Evolutionary conservation across 2,888 invertebrate genomes (phyloP).

Genomic region (Cheilosia vulpina): DNA sequence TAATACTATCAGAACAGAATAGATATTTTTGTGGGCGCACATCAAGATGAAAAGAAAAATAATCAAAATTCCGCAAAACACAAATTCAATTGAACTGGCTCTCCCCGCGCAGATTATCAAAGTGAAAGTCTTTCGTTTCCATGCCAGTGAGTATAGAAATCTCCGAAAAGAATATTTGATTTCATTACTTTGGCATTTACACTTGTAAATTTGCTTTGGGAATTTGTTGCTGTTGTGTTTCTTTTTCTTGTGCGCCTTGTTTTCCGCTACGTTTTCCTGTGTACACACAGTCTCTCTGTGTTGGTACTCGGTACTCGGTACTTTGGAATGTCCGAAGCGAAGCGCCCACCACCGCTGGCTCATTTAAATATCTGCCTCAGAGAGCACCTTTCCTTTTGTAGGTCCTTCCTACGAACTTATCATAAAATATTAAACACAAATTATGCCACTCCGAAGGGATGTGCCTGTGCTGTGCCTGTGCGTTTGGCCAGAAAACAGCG

Average conservation of each 20-base stretch:
- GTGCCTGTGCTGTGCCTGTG: slow-evolving; percentile 11
- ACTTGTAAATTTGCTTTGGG: slow-evolving; percentile 62
- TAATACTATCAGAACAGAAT: slow-evolving; percentile 16
- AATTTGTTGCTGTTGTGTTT: slow-evolving; percentile 13
- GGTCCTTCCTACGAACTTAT: slow-evolving; percentile 50
- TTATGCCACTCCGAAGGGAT: slow-evolving; percentile 66
- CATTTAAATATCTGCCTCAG: slow-evolving; percentile 38
- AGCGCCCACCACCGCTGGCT: slow-evolving; percentile 1
- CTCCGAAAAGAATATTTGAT: slow-evolving; percentile 60
- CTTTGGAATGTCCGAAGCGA: slow-evolving; percentile 13
- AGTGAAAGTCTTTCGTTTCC: neutral
- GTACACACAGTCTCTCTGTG: neutral
- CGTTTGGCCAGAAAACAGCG: slow-evolving; percentile 38
- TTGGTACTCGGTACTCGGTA: neutral
- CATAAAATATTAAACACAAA: slow-evolving; percentile 73
- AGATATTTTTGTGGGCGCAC: neutral
- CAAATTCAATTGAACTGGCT: slow-evolving; percentile 28
- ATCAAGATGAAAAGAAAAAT: neutral
- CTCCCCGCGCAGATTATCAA: slow-evolving; percentile 8
- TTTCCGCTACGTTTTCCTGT: slow-evolving; percentile 2
- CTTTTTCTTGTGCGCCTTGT: slow-evolving; percentile 26
- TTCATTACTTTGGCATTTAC: slow-evolving; percentile 65
- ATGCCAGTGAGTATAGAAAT: neutral
- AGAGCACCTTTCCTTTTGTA: slow-evolving; percentile 13
- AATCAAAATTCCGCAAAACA: slow-evolving; percentile 13